These are phyloP conservation scores for Gryon sp. DNA, from an alignment of 1,140 invertebrate genomes.

Conservation along the genomic window DNA sequence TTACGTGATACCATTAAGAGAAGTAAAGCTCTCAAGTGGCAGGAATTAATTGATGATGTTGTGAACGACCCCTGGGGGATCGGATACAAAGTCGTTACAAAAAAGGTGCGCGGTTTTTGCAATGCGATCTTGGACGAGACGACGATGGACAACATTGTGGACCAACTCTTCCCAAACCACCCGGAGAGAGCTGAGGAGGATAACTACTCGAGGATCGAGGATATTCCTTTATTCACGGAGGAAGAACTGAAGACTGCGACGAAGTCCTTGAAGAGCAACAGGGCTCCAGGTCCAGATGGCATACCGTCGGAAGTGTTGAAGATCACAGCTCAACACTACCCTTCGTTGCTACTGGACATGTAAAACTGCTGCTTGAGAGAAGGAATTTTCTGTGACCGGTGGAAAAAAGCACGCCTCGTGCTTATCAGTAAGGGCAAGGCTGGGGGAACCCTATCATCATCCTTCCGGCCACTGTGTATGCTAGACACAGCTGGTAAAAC, in stretches of 20 bases:
- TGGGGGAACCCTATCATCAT: too few species aligned
- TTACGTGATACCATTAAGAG: neutral
- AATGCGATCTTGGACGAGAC: neutral
- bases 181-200: neutral
- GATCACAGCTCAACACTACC: too few species aligned
- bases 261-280: too few species aligned
- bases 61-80: conserved; percentile 58
- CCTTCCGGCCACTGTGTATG: too few species aligned
- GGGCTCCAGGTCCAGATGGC: conserved; percentile 65
- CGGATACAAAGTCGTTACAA: conserved; percentile 58
- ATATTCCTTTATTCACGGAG: conserved; percentile 6
- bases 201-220: conserved; percentile 45
- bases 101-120: too few species aligned
- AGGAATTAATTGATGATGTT: conserved; percentile 42
- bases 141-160: neutral
- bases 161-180: too few species aligned
- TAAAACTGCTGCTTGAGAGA: conserved; percentile 21
- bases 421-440: too few species aligned
- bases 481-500: too few species aligned
- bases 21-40: conserved; percentile 44
- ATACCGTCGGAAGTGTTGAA: conserved; percentile 61
- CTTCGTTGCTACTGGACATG: conserved; percentile 9
- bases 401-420: too few species aligned
- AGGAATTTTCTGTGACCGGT: too few species aligned
- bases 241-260: too few species aligned